A percentile compares a stretch with the other conserved stretches of the same genome.
Conservation (phyloP, 2,888 invertebrate genomes). For the Calliphora vomitoria region DNA sequence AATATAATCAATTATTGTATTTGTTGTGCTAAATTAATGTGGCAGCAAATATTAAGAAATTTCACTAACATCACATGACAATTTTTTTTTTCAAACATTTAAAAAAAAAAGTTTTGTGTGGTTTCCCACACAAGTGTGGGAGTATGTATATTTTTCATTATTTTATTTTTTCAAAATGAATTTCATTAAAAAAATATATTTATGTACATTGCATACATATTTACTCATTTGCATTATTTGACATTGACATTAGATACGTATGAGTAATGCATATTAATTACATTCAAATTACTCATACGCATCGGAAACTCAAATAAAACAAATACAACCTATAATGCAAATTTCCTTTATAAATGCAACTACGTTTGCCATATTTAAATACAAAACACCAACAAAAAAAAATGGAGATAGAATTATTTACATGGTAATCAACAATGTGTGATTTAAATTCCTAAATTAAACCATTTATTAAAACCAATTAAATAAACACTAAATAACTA, state of each 20-base stretch:
- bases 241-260: constrained; percentile 14
- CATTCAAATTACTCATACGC: constrained; percentile 35
- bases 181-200: no score
- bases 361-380: background rate
- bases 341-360: background rate
- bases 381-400: background rate
- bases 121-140: no score
- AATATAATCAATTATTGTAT: no score
- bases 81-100: no score
- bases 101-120: no score
- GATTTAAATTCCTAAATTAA: constrained; percentile 50
- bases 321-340: background rate
- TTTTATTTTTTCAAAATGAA: no score
- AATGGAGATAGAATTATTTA: background rate
- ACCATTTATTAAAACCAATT: constrained; percentile 58
- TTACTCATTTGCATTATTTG: background rate
- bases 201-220: background rate
- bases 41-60: no score
- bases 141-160: no score
- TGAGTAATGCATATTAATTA: constrained; percentile 27
- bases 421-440: constrained; percentile 14
- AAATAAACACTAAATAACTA: constrained; percentile 36
- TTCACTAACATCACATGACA: no score
- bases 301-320: background rate
- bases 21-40: no score